These are phyloP conservation scores for Chlorops oryzae DNA, from an alignment of 1,140 invertebrate genomes.

Conservation along the genomic window DNA sequence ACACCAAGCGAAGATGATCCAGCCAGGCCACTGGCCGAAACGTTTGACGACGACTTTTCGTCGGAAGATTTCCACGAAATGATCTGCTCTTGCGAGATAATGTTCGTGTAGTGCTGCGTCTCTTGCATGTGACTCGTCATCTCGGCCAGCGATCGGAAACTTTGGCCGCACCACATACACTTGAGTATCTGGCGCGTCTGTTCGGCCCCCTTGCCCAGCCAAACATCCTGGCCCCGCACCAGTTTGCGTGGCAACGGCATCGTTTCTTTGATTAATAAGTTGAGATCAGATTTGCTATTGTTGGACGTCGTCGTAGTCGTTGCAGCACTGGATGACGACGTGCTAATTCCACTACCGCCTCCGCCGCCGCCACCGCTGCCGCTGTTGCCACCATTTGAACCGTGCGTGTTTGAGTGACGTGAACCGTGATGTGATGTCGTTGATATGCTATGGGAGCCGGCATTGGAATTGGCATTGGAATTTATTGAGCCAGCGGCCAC, in stretches of 20 bases:
- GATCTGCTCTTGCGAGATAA: constrained; percentile 92
- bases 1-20: background rate
- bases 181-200: constrained; percentile 95
- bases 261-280: constrained; percentile 83
- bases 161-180: constrained; percentile 99
- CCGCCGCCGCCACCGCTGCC: background rate
- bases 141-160: constrained; percentile 90
- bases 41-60: constrained; percentile 62
- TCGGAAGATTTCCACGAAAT: constrained; percentile 92
- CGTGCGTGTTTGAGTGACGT: constrained; percentile 53
- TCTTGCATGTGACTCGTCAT: constrained; percentile 99
- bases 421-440: background rate
- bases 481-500: constrained; percentile 16
- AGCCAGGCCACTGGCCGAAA: constrained; percentile 30
- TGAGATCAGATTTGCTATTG: constrained; percentile 68
- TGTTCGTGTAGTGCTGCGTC: constrained; percentile 97
- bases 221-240: constrained; percentile 95
- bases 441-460: constrained; percentile 2
- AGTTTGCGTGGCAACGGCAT: constrained; percentile 91
- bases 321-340: constrained; percentile 58
- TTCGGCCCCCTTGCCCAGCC: constrained; percentile 95
- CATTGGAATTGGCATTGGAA: constrained; percentile 1
- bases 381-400: too few species aligned
- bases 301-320: constrained; percentile 51
- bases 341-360: too few species aligned